phyloP scores from a whole-genome alignment of 1,140 invertebrate species.

The Drosophila pruinosa region DNA sequence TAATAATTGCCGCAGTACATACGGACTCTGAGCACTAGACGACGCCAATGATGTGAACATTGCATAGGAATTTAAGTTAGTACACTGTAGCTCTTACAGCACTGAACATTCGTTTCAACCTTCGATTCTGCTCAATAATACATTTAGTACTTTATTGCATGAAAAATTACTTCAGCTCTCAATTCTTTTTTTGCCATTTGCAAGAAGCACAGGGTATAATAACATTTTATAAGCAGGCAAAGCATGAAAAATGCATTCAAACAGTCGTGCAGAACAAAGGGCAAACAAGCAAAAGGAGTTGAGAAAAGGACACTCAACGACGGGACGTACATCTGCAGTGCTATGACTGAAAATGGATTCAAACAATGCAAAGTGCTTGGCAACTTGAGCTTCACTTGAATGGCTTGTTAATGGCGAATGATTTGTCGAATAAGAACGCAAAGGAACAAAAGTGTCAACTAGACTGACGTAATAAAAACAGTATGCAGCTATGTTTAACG shows the following conservation, averaged over 20 bases:
- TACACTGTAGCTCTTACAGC: too few relatives aligned
- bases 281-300: neutral
- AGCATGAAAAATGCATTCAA: conserved; percentile 19
- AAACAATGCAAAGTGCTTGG: conserved; percentile 29
- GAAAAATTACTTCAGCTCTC: neutral
- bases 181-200: neutral
- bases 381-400: conserved; percentile 10
- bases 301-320: conserved; percentile 21
- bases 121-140: neutral
- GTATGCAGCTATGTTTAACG: neutral
- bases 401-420: conserved; percentile 51
- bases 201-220: neutral
- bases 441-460: conserved; percentile 16
- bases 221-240: neutral
- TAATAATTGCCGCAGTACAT: too few relatives aligned
- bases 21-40: neutral
- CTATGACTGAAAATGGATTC: conserved; percentile 19
- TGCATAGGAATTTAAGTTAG: too few relatives aligned
- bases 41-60: too few relatives aligned
- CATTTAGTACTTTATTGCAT: neutral
- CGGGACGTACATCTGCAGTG: conserved; percentile 18
- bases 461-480: neutral
- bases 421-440: conserved; percentile 36
- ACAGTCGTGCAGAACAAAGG: neutral
- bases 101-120: too few relatives aligned